Conservation (phyloP, 2,113 vertebrate genomes). For the Eptesicus fuscus region DNA sequence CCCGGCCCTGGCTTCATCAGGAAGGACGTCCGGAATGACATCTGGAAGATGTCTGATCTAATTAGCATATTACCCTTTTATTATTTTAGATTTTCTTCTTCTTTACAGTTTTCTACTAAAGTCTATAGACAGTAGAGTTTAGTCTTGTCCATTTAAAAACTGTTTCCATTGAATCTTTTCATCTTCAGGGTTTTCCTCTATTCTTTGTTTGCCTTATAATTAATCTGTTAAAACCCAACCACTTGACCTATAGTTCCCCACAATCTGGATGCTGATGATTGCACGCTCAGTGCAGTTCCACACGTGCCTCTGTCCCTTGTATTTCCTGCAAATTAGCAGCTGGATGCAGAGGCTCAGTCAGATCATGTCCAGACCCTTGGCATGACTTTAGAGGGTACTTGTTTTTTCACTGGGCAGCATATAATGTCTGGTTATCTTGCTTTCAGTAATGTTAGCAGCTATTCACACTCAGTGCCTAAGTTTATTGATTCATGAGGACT, state of each 20-base stretch:
- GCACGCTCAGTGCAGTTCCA: rapidly evolving
- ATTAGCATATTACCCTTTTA: too few species aligned
- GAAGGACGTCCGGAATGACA: too few species aligned
- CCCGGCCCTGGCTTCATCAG: too few species aligned
- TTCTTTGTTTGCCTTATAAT: background rate
- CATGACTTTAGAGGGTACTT: background rate
- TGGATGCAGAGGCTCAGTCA: background rate
- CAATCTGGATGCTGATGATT: background rate
- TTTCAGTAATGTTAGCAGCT: background rate
- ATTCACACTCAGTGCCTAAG: background rate
- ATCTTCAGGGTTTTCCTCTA: background rate
- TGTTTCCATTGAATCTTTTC: background rate
- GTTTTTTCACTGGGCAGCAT: background rate
- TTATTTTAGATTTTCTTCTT: background rate
- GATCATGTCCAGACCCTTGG: background rate
- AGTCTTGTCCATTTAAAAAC: background rate
- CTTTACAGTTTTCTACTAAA: background rate
- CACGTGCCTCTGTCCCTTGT: background rate
- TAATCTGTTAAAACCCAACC: background rate
- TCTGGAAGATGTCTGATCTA: too few species aligned
- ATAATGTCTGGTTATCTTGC: background rate
- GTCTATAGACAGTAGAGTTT: background rate
- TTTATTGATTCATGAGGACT: background rate
- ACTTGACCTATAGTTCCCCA: background rate
- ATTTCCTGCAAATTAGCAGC: background rate